Percentiles rank a stretch among this genome's conserved stretches.
These are phyloP conservation scores for Lutra lutra DNA, from an alignment of 2,797 vertebrate species.

Conservation along the genomic window DNA sequence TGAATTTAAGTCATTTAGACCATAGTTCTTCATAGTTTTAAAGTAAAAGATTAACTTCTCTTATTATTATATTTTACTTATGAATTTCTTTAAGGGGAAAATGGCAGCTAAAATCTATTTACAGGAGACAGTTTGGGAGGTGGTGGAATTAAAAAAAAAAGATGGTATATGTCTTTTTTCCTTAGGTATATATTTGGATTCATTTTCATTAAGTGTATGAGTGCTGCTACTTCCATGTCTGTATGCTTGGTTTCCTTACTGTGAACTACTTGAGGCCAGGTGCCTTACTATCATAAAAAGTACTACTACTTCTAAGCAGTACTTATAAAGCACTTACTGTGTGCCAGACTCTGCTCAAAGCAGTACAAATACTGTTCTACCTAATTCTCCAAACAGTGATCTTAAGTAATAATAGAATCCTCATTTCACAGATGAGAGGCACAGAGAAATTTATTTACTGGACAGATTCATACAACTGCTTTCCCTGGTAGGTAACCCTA, in stretches of 20 bases:
- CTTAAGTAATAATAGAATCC: background rate
- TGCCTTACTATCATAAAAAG: background rate
- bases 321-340: background rate
- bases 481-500: background rate
- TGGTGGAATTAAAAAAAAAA: background rate
- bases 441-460: background rate
- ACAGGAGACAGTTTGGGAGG: background rate
- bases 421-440: background rate
- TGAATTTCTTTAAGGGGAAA: background rate
- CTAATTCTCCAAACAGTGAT: background rate
- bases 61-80: background rate
- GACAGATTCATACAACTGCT: background rate
- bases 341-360: background rate
- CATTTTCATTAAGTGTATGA: background rate
- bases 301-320: background rate
- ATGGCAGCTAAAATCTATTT: background rate
- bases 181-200: background rate
- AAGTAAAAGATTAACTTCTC: conserved; percentile 10
- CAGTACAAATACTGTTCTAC: background rate
- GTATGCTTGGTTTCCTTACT: background rate
- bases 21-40: background rate
- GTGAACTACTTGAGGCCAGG: background rate
- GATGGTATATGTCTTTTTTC: background rate
- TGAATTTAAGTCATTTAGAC: background rate
- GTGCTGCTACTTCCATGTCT: background rate